Percentiles rank a stretch among this genome's conserved stretches.
Evolutionary conservation across 2,113 vertebrate species (phyloP).

Genomic region (Scomber japonicus): DNA sequence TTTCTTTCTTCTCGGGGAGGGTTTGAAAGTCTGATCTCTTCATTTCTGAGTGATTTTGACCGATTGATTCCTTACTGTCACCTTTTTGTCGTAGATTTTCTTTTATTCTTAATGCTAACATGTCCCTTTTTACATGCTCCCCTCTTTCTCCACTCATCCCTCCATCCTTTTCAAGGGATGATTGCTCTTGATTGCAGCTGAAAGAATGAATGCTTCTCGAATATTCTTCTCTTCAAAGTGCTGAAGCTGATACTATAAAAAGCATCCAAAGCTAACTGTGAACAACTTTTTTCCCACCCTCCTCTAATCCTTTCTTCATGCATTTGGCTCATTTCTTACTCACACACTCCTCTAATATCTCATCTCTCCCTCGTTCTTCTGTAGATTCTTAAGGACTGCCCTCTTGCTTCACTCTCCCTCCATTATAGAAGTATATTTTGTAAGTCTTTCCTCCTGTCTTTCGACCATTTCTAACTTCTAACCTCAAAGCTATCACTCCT

Average conservation of each 20-base stretch:
- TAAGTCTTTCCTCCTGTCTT: slow-evolving; percentile 74
- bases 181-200: too few relatives aligned
- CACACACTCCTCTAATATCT: slow-evolving; percentile 51
- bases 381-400: slow-evolving; percentile 81
- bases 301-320: neutral
- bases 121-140: too few relatives aligned
- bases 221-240: neutral
- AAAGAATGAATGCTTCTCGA: too few relatives aligned
- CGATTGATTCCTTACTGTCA: too few relatives aligned
- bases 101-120: too few relatives aligned
- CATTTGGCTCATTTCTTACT: neutral
- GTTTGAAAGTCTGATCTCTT: too few relatives aligned
- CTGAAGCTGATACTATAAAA: neutral
- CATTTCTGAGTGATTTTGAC: neutral
- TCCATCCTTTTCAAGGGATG: too few relatives aligned
- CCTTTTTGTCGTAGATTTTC: too few relatives aligned
- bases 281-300: neutral
- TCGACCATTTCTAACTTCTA: slow-evolving; percentile 11
- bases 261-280: neutral
- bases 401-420: slow-evolving; percentile 63
- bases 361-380: slow-evolving; percentile 55
- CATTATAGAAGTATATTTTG: slow-evolving; percentile 74
- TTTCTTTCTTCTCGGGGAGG: neutral
- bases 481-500: neutral
- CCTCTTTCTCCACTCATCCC: too few relatives aligned